Percentiles rank a stretch among this genome's conserved stretches.
phyloP scores from a whole-genome alignment of 2,797 vertebrate genomes.

The Diceros bicornis region DNA sequence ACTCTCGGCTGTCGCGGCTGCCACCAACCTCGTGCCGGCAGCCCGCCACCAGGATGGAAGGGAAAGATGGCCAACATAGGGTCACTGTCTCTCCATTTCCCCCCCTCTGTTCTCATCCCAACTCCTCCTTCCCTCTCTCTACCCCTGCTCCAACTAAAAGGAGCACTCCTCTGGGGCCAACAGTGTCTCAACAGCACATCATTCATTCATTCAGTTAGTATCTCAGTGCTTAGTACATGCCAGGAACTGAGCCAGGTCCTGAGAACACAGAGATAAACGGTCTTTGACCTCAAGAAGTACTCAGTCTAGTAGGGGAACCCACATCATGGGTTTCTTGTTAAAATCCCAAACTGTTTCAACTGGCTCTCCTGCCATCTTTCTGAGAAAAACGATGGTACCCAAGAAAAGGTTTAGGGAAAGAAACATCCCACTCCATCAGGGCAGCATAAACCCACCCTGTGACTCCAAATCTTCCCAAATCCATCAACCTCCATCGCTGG shows the following conservation, averaged over 20 bases:
- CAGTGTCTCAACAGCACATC: neutral
- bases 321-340: constrained; percentile 9
- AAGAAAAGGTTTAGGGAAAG: neutral
- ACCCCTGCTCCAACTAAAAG: neutral
- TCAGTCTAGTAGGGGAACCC: neutral
- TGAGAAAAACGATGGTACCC: neutral
- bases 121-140: neutral
- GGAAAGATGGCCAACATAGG: neutral
- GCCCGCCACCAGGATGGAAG: neutral
- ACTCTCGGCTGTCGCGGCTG: constrained; percentile 55
- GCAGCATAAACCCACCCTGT: neutral
- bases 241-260: neutral
- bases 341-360: neutral
- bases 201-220: constrained; percentile 13
- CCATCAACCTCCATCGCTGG: neutral
- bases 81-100: neutral
- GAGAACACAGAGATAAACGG: neutral
- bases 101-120: neutral
- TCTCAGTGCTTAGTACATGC: neutral
- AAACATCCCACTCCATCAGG: neutral
- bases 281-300: neutral
- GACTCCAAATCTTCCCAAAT: neutral
- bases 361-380: too few relatives aligned
- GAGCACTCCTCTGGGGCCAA: neutral
- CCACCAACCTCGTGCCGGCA: constrained; percentile 31